Percentiles rank a stretch among this genome's conserved stretches.
These are phyloP conservation scores for Drosophila subquinaria DNA, from an alignment of 2,888 invertebrate genomes.

Conservation along the genomic window DNA sequence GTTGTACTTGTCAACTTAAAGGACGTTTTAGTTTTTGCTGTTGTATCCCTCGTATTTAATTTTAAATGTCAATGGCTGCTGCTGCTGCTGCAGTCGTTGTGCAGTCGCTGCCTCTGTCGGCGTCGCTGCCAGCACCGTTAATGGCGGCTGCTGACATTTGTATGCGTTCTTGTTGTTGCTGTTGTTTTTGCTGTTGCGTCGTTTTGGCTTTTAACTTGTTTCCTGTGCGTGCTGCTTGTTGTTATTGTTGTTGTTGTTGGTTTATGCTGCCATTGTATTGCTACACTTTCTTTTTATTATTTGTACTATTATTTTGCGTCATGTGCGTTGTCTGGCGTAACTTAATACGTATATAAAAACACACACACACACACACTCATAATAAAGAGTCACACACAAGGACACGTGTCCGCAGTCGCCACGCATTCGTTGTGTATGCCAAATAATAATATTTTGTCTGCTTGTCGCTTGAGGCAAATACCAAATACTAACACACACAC, in stretches of 20 bases:
- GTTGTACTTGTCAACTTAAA: constrained; percentile 13
- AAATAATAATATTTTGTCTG: constrained; percentile 63
- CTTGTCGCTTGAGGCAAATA: constrained; percentile 39
- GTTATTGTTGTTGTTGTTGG: constrained; percentile 2
- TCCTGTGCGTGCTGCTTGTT: constrained; percentile 40
- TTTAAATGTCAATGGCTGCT: constrained; percentile 61
- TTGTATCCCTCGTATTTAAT: constrained; percentile 31
- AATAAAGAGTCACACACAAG: constrained; percentile 5
- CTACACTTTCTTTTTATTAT: constrained; percentile 57
- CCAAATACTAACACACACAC: constrained; percentile 20
- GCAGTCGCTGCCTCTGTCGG: constrained; percentile 13
- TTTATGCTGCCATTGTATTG: constrained; percentile 39
- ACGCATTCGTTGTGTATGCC: constrained; percentile 20
- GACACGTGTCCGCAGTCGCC: constrained; percentile 18
- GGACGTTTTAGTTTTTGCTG: constrained; percentile 24
- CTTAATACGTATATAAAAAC: constrained; percentile 45
- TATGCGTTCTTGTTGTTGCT: constrained; percentile 51
- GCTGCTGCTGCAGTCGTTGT: constrained; percentile 26
- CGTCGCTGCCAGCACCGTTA: constrained; percentile 40
- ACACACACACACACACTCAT: constrained; percentile 17
- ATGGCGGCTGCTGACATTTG: constrained; percentile 61
- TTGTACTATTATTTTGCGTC: constrained; percentile 50
- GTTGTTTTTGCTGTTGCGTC: constrained; percentile 6
- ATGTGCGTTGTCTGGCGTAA: constrained; percentile 48
- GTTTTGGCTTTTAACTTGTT: constrained; percentile 36